These are phyloP conservation scores for Epizoanthus stellaris DNA, from an alignment of 92 coral and sea anemone species.

Conservation along the genomic window DNA sequence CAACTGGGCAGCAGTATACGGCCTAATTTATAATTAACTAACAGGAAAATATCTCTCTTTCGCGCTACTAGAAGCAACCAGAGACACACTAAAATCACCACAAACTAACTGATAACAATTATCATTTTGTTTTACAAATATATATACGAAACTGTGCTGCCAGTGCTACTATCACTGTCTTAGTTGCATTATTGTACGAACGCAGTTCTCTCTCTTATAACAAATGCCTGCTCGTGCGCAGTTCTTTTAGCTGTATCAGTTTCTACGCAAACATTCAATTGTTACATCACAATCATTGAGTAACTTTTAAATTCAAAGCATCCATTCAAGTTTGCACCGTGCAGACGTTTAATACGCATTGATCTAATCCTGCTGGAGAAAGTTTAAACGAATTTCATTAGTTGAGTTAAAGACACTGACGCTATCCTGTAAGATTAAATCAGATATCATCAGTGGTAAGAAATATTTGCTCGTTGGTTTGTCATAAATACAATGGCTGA, in stretches of 20 bases:
- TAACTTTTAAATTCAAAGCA: background rate
- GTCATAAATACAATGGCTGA: background rate
- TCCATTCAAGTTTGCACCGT: background rate
- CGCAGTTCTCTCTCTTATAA: background rate
- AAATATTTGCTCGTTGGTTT: background rate
- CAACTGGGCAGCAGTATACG: background rate
- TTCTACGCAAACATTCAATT: background rate
- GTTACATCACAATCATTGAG: constrained; percentile 9
- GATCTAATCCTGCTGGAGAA: background rate
- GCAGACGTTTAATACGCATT: background rate
- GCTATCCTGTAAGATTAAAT: background rate
- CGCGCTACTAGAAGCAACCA: too few species aligned
- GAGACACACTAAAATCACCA: too few species aligned
- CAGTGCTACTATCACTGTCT: too few species aligned
- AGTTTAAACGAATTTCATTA: too few species aligned
- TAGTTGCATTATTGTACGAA: too few species aligned
- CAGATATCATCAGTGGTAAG: background rate
- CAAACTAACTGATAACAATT: too few species aligned
- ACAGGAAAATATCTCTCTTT: background rate
- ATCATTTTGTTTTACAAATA: too few species aligned
- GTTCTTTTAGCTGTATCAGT: background rate
- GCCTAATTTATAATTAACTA: background rate
- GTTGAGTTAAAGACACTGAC: background rate
- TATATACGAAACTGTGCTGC: too few species aligned
- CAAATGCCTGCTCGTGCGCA: background rate